Evolutionary conservation across 2,113 vertebrate genomes (phyloP).

Genomic region (Corvus hawaiiensis): DNA sequence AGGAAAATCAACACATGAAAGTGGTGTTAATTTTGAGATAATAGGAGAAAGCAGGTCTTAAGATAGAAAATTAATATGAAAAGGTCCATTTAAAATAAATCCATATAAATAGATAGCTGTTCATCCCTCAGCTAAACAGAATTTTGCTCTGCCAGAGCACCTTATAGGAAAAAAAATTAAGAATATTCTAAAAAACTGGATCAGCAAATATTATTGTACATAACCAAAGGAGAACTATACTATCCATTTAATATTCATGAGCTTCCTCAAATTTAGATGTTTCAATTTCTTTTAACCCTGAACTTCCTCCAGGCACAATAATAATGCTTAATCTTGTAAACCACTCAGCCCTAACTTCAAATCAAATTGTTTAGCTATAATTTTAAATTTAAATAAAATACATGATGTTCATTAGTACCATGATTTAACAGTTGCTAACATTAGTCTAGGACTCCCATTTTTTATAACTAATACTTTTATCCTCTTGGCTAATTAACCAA

Average conservation of each 20-base stretch:
- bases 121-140: not conserved
- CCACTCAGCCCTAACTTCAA: not conserved
- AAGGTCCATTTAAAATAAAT: not conserved
- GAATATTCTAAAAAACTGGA: not conserved
- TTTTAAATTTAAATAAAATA: not conserved
- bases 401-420: not conserved
- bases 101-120: not conserved
- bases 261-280: not conserved
- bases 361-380: not conserved
- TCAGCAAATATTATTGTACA: not conserved
- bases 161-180: not conserved
- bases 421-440: not conserved
- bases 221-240: not conserved
- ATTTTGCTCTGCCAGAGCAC: not conserved
- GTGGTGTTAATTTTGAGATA: not conserved
- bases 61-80: not conserved
- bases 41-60: not conserved
- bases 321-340: not conserved
- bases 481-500: not conserved
- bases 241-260: not conserved
- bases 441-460: not conserved
- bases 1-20: not conserved
- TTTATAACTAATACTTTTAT: not conserved
- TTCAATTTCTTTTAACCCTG: not conserved
- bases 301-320: not conserved